Evolutionary conservation across 2,797 vertebrate genomes (phyloP).

Genomic region (Chrysocyon brachyurus): DNA sequence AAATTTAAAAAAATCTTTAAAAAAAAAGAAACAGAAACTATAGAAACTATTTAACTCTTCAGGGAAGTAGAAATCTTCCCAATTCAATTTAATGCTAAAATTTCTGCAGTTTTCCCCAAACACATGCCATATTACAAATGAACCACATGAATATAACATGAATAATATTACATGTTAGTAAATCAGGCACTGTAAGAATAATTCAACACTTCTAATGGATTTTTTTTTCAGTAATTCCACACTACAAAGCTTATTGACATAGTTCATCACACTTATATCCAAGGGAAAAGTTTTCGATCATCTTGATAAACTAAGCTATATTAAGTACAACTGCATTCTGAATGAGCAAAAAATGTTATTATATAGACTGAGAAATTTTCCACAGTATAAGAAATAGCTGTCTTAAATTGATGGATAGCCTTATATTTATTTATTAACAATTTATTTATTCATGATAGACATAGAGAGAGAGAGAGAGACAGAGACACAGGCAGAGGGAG

Average conservation of each 20-base stretch:
- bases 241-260: neutral
- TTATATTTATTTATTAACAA: neutral
- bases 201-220: neutral
- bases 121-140: neutral
- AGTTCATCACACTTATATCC: neutral
- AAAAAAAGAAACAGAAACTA: neutral
- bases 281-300: neutral
- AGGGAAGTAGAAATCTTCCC: neutral
- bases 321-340: neutral
- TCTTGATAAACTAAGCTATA: neutral
- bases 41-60: neutral
- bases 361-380: slow-evolving; percentile 2
- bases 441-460: too few species aligned
- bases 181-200: neutral
- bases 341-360: neutral
- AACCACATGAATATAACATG: neutral
- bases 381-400: neutral
- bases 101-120: neutral
- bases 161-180: slow-evolving; percentile 3
- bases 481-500: too few species aligned
- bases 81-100: neutral
- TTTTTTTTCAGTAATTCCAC: neutral
- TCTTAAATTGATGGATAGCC: neutral
- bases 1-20: too few species aligned
- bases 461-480: too few species aligned